phyloP scores from a whole-genome alignment of 30 jellyfish, hydroid and myxozoan genomes.

The Catostylus mosaicus region DNA sequence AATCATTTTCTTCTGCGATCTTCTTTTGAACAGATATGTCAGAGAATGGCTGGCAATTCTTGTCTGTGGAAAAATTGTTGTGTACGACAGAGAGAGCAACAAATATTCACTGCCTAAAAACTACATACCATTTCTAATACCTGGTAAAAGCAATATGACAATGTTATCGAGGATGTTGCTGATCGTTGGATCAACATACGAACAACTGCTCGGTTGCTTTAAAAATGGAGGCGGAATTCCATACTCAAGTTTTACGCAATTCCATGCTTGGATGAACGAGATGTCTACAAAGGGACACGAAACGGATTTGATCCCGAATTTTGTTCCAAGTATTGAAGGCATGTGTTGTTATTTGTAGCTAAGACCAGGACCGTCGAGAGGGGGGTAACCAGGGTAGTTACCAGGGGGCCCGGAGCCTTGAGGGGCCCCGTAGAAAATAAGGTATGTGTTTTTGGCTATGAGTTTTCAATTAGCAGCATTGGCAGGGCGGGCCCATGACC shows the following conservation, averaged over 20 bases:
- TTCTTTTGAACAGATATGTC: constrained; percentile 74
- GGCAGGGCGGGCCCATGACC: too few relatives aligned
- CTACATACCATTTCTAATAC: constrained; percentile 11
- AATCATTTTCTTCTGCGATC: too few relatives aligned
- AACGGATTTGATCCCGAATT: neutral
- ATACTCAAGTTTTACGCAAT: constrained; percentile 25
- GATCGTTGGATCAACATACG: constrained; percentile 21
- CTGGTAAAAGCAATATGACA: neutral
- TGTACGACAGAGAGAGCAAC: constrained; percentile 30
- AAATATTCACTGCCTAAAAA: constrained; percentile 32
- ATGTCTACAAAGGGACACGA: constrained; percentile 40
- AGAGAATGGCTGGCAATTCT: constrained; percentile 72
- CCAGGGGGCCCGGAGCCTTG: too few relatives aligned
- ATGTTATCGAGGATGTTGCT: constrained; percentile 9
- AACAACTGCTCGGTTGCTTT: constrained; percentile 38
- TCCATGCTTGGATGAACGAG: constrained; percentile 41
- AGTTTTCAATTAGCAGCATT: too few relatives aligned
- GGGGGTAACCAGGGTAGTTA: too few relatives aligned
- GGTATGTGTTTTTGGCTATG: too few relatives aligned
- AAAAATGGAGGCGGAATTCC: constrained; percentile 68
- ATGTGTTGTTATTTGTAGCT: too few relatives aligned
- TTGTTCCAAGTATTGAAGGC: constrained; percentile 41
- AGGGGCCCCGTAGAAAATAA: too few relatives aligned
- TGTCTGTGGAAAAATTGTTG: constrained; percentile 21
- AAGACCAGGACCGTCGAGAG: too few relatives aligned